Evolutionary conservation across 2,113 vertebrate genomes (phyloP), one percentile per base, ranked within the genome.

Genomic region (Caranx melampygus): DNA sequence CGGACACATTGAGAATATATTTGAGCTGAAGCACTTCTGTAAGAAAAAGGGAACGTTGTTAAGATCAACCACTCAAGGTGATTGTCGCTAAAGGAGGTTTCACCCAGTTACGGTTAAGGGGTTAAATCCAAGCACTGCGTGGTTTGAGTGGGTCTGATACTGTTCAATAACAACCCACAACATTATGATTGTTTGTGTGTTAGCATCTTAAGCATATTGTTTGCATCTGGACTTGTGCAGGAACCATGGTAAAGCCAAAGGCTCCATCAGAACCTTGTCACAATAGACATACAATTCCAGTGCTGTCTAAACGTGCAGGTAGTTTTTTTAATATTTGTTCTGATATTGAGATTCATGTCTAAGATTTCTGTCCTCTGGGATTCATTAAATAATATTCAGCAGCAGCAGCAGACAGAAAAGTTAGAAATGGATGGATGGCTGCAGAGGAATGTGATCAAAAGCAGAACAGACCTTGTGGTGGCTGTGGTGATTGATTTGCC

Each of bases 401-500:
- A 58, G 58, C 18, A 71, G n/a, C 26, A 26, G 26, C 26, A 26
- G 26, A 26, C 1, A 26, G 26, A 26, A 26, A 26, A 26, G 26
- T 26, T 26, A 26, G 26, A 26, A 26, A 26, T 26, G 26, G 26
- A 26, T 26, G 26, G 26, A 26, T 26, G 26, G 26, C 40, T 42
- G 40, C 45, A 0, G 34, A 77, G 16, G 21, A 68, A 31, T 4
- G 78, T 62, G 15, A 44, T 21, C 21, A 79, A 33, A 5, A 42
- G 42, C 20, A 63, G 13, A 15, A 20, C 2, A 6, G 20, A 54
- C 12, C 2, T 14, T 21, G 65, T 6, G 20, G 1, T 37, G 3
- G 26, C 26, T 26, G 26, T 26, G 26, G 26, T 26, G 31, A 67
- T 49, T 64, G 44, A 55, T 80, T 83, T 83, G 59, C 35, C 59